Evolutionary conservation across 2,888 invertebrate genomes (phyloP), one percentile per base, ranked within the genome.

Genomic region (Phalangium opilio): DNA sequence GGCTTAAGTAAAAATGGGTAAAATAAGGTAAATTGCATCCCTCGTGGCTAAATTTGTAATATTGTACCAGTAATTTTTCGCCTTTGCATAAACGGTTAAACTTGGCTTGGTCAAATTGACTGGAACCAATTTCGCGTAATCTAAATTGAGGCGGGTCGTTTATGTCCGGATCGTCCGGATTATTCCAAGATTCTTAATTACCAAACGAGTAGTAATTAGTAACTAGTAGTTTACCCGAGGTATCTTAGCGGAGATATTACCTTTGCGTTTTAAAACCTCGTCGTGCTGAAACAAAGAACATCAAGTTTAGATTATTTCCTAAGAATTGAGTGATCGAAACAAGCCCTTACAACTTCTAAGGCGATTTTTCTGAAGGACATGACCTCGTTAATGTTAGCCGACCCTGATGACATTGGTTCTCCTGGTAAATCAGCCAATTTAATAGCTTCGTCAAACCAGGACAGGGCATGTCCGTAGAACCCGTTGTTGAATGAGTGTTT

Each of bases 391-490:
- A 59, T 8, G 27, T 4, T 27, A 8, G 27, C 27, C 8, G 27
- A 27, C 4, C 27, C 50, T 2, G 60, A 52, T 32, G 63, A 58
- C 1, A 63, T 64, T n/a, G 54, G 42, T 35, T 59, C 56, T 12
- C 59, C 56, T 45, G 62, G 61, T 1, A 47, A 42, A 14, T 53
- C 55, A 0, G 63, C 61, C 46, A 62, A 52, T 14, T 45, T 47
- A 41, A 63, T 45, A 2, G 66, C 61, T 40, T 63, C 58, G 41
- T 64, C 62, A 44, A 65, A 59, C 66, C 66, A 67, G 45, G 62
- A 59, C 19, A 65, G 56, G 17, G 65, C 62, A 21, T 61, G 58
- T 36, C 62, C 58, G 50, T 62, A 64, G 38, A 62, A 58, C 18
- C 64, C 64, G 43, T 60, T 58, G 33, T 58, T 61, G 54, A 62